phyloP scores from a whole-genome alignment of 2,797 vertebrate species.

The Gambusia yucatana region DNA sequence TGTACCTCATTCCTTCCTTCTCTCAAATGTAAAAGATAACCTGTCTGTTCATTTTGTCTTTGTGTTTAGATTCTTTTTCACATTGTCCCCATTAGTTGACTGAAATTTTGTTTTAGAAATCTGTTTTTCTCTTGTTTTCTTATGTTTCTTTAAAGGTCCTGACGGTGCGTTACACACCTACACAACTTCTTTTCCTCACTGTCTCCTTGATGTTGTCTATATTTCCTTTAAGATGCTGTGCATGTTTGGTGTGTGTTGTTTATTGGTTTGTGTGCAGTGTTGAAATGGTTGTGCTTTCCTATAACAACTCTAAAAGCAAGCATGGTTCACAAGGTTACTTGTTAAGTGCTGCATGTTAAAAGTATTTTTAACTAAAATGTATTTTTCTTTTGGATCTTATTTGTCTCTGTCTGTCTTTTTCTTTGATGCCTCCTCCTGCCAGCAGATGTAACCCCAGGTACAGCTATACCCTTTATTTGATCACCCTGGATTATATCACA shows the following conservation, averaged over 20 bases:
- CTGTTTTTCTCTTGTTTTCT: constrained; percentile 30
- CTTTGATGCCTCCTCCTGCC: constrained; percentile 35
- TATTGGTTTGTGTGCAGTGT: constrained; percentile 33
- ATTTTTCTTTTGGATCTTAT: constrained; percentile 28
- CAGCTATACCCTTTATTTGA: constrained; percentile 7
- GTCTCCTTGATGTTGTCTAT: constrained; percentile 17
- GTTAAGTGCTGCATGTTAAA: constrained; percentile 39
- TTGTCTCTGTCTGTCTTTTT: constrained; percentile 49
- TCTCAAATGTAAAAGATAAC: constrained; percentile 4
- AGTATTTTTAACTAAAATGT: constrained; percentile 8
- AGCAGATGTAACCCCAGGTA: constrained; percentile 80
- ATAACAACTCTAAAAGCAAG: constrained; percentile 30
- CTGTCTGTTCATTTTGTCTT: constrained; percentile 12
- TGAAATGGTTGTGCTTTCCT: constrained; percentile 4
- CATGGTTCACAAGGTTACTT: constrained; percentile 31
- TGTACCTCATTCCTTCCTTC: not conserved
- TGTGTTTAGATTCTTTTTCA: constrained; percentile 38
- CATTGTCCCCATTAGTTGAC: constrained; percentile 21
- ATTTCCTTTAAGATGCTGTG: constrained; percentile 6
- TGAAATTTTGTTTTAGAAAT: constrained; percentile 44
- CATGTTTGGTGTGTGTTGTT: constrained; percentile 36
- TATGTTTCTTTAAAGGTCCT: constrained; percentile 47
- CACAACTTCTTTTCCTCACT: constrained; percentile 26
- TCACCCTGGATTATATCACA: not conserved
- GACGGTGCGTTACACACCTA: constrained; percentile 39